Base-by-base conservation (phyloP, 1,140 invertebrate genomes). In the Nasonia vitripennis region DNA sequence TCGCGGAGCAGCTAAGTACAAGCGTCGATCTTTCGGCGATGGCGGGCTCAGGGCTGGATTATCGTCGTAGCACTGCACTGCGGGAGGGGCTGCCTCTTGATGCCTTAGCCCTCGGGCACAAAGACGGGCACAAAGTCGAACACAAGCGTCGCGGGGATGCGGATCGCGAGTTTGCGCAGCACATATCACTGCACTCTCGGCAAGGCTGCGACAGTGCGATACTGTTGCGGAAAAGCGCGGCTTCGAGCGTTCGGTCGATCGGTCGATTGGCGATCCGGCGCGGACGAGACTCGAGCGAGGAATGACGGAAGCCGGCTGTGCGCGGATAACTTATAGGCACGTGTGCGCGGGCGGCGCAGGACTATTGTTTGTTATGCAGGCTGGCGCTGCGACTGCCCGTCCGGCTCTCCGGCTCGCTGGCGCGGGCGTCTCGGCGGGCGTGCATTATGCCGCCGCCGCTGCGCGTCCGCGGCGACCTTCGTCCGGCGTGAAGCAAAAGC, bases 281-380 rank as follows among this genome's bases (percentile, higher is more conserved):
- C 41, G 62, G 68, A 55, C 20, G 67, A 62, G 27, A 55, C 45
- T 71, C 41, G 17, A 73, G 17, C 62, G 41, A n/a, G 10, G 17
- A 84, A 79, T 84, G 74, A 79, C 67, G 48, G 23, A 71, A 48
- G 23, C n/a, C 3, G 20, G 3, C 0, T 1, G 3, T 17, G 2
- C 7, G 10, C 82, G 20, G 31, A 9, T 51, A 68, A 70, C 34
- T 83, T 83, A 83, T 83, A 83, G 23, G 62, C n/a, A n/a, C 20
- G 70, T 11, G 55, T 20, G 31, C 23, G 73, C 68, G 55, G 31
- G 68, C 27, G 48, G 71, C 41, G 41, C 6, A 45, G 41, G 7
- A 45, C 7, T 10, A n/a, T n/a, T n/a, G 14, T 9, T 31, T 70
- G 67, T 17, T 70, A 70, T 23, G 23, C 68, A 31, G 67, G 23